These are phyloP conservation scores for Limnothrissa miodon DNA, from an alignment of 2,113 vertebrate species.

Conservation along the genomic window DNA sequence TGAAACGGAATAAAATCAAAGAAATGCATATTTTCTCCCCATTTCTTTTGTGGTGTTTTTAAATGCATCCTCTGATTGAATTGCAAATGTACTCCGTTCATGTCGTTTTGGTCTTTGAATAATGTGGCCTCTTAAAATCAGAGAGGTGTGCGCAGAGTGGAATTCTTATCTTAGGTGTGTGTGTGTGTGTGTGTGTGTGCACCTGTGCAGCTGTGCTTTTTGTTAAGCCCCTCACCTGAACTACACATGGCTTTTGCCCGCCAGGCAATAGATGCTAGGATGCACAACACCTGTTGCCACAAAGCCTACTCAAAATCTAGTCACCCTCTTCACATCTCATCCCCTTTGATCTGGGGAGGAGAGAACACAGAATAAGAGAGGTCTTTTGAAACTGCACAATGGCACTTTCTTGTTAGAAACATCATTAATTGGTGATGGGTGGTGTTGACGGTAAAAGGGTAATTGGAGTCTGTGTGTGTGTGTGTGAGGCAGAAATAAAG, in stretches of 20 bases:
- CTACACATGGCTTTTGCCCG: constrained; percentile 9
- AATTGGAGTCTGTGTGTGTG: constrained; percentile 1
- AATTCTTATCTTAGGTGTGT: constrained; percentile 21
- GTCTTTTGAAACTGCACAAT: background rate
- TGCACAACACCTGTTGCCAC: constrained; percentile 14
- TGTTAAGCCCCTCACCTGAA: background rate
- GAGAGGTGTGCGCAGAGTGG: constrained; percentile 5
- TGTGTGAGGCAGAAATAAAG: background rate
- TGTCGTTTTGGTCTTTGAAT: constrained; percentile 26
- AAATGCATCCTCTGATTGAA: constrained; percentile 40
- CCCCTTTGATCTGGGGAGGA: background rate
- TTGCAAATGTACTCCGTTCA: constrained; percentile 29
- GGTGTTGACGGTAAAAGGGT: background rate
- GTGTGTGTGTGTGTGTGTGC: background rate
- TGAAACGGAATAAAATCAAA: background rate
- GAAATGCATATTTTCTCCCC: constrained; percentile 13
- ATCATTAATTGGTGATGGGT: background rate
- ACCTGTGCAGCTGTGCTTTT: background rate
- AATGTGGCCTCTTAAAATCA: constrained; percentile 23
- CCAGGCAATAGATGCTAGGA: background rate
- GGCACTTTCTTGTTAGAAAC: background rate
- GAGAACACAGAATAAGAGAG: background rate
- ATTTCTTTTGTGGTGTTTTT: constrained; percentile 22
- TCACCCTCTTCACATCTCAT: constrained; percentile 15
- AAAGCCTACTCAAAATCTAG: background rate